Percentiles rank a stretch among this genome's conserved stretches.
phyloP scores from a whole-genome alignment of 2,888 invertebrate species.

The Mimachlamys varia region DNA sequence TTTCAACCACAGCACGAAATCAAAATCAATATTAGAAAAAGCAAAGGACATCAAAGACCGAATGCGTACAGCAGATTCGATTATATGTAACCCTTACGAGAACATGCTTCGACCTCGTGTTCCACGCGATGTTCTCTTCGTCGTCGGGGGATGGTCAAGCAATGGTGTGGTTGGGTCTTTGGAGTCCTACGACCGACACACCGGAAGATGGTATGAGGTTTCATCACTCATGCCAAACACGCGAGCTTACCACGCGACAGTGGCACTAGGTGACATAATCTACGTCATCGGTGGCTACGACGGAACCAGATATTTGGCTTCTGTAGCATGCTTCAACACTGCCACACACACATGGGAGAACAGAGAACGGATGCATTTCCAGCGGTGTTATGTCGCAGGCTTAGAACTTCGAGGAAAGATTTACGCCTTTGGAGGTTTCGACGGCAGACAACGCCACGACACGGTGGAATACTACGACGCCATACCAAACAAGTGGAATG shows the following conservation, averaged over 20 bases:
- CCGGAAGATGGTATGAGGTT: constrained; percentile 88
- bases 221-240: constrained; percentile 87
- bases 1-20: background rate
- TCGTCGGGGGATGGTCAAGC: constrained; percentile 90
- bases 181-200: constrained; percentile 82
- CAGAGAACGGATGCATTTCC: constrained; percentile 82
- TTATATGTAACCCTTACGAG: constrained; percentile 49
- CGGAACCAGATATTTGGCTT: constrained; percentile 81
- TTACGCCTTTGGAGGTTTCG: constrained; percentile 81
- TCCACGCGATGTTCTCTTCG: constrained; percentile 94
- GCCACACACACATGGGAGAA: constrained; percentile 79
- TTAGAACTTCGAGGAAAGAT: constrained; percentile 74
- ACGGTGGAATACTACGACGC: constrained; percentile 94
- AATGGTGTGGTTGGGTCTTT: constrained; percentile 84
- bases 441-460: constrained; percentile 89
- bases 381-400: constrained; percentile 86
- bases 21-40: constrained; percentile 40
- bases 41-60: constrained; percentile 40
- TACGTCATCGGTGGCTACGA: constrained; percentile 83
- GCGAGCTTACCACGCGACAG: constrained; percentile 90
- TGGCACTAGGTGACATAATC: constrained; percentile 77
- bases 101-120: constrained; percentile 84
- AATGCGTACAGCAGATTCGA: constrained; percentile 4
- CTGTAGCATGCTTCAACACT: constrained; percentile 79
- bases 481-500: constrained; percentile 89